Percentiles rank a stretch among this genome's conserved stretches.
Evolutionary conservation across 2,113 vertebrate genomes (phyloP).

Genomic region (Bothrops jararaca): DNA sequence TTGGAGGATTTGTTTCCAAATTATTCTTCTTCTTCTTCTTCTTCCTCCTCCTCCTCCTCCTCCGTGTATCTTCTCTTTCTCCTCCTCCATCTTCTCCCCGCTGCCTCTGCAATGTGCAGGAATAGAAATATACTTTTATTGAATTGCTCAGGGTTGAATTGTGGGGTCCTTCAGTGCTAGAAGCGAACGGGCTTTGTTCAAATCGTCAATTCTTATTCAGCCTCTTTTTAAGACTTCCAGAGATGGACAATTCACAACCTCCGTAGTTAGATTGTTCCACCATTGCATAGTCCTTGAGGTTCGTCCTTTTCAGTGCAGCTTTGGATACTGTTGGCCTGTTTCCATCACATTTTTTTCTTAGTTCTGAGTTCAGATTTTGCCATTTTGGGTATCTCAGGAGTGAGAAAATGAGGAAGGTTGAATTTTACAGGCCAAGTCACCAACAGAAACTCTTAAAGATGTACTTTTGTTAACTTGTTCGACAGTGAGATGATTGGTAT

Average conservation of each 20-base stretch:
- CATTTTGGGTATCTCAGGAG: not conserved
- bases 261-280: not conserved
- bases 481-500: not conserved
- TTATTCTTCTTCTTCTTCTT: too few relatives aligned
- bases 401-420: not conserved
- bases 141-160: too few relatives aligned
- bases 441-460: not conserved
- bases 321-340: not conserved
- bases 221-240: not conserved
- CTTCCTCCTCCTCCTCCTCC: too few relatives aligned
- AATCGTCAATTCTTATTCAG: not conserved
- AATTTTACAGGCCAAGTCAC: not conserved
- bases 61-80: not conserved
- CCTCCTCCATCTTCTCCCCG: not conserved
- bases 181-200: too few relatives aligned
- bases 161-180: too few relatives aligned
- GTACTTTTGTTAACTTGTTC: not conserved
- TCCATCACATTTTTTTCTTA: not conserved
- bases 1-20: too few relatives aligned
- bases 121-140: not conserved
- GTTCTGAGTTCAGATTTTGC: not conserved
- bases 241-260: not conserved
- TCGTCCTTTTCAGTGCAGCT: not conserved
- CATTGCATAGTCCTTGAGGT: not conserved
- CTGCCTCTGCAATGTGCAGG: not conserved